Conservation (phyloP, 35 echinoderm and acorn worm species). For the Ophiothrix spiculata region DNA sequence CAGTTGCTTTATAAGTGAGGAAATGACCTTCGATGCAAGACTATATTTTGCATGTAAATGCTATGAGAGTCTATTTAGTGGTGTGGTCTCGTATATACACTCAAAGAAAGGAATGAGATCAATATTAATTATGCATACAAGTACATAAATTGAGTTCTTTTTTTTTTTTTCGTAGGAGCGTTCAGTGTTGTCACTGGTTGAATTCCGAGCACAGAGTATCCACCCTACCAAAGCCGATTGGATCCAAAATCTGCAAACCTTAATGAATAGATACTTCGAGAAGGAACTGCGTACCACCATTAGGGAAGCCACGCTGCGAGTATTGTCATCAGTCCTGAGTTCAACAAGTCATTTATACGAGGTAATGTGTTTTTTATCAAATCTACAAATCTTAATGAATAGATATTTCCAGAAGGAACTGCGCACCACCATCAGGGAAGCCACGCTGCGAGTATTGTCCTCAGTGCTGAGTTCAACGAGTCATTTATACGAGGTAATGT, state of each 20-base stretch:
- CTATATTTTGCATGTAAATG: too few species aligned
- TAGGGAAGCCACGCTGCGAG: constrained; percentile 59
- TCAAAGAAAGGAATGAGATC: too few species aligned
- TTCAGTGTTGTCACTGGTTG: constrained; percentile 68
- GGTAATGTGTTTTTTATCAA: too few species aligned
- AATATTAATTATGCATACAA: too few species aligned
- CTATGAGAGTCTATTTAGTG: too few species aligned
- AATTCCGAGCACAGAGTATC: constrained; percentile 80
- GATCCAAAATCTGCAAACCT: constrained; percentile 78
- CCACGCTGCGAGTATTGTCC: constrained; percentile 63
- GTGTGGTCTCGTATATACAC: too few species aligned
- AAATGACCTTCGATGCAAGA: too few species aligned
- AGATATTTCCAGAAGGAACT: constrained; percentile 63
- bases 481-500: too few species aligned
- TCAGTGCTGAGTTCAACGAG: constrained; percentile 76
- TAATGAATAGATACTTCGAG: constrained; percentile 87
- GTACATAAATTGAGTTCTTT: too few species aligned
- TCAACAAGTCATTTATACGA: constrained; percentile 79
- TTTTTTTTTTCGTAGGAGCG: constrained; percentile 84
- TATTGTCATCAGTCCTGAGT: constrained; percentile 76
- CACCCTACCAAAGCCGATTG: constrained; percentile 91
- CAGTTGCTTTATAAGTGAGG: too few species aligned
- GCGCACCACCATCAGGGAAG: constrained; percentile 65
- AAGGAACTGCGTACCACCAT: constrained; percentile 67
- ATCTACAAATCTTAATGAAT: constrained; percentile 68